Base-by-base conservation (phyloP, 92 coral and sea anemone genomes). In the Scolanthus callimorphus region DNA sequence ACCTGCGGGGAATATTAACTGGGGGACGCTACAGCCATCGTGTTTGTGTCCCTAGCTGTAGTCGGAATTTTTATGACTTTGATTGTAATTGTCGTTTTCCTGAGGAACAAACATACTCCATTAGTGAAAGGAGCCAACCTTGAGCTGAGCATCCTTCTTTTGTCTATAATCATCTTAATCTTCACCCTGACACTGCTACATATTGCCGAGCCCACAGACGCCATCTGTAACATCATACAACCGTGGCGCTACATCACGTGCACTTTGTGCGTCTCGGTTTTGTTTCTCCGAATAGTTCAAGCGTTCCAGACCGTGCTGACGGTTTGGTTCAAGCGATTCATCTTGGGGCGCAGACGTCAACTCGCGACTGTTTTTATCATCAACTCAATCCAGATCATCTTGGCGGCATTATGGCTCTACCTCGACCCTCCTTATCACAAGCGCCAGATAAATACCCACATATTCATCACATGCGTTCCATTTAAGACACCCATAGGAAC, bases 91-190 rank as follows among this genome's bases (percentile, higher is more conserved):
- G 30, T 23, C 11, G 64, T 79, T 34, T 65, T 57, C 29, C 41
- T 63, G 11, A 55, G 24, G 1, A 15, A 78, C 49, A 47, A 10
- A 17, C 38, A 63, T 9, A 77, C 64, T 17, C 84, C 84, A 1
- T 11, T 77, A n/a, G 84, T 77, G 2, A 70, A 47, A 31, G 85
- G 79, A 6, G 51, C 79, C 1, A 78, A 70, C 55, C 79, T 64
- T 12, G 73, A 62, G 41, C 47, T 78, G 6, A 78, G 85, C 24
- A 24, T 62, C 12, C 6, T 63, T 22, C 48, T 71, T 2, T 46
- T 77, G 0, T 15, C 27, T 11, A 41, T 47, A 26, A 77, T 77
- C 54, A 48, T 59, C 10, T 26, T 50, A 13, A 54, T 69, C 24
- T 79, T 71, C 29, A 53, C 50, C 63, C 49, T 79, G 34, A 66